phyloP scores from a whole-genome alignment of 2,113 vertebrate genomes.

The Thalassarche chlororhynchos region DNA sequence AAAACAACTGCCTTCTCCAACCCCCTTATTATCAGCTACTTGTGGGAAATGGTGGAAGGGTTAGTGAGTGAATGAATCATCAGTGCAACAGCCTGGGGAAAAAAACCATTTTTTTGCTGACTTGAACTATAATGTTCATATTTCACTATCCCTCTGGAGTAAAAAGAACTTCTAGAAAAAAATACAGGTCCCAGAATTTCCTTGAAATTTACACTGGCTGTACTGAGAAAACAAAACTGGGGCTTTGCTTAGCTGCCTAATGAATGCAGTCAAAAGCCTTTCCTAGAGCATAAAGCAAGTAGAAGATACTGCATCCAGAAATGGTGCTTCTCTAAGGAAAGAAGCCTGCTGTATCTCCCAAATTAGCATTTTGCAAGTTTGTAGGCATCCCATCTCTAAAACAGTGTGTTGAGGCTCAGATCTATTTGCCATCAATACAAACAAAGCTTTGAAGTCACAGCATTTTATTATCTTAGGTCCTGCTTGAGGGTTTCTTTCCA shows the following conservation, averaged over 20 bases:
- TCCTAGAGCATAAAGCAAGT: not conserved
- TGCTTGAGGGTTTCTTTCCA: not conserved
- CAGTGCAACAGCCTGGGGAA: not conserved
- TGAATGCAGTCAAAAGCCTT: not conserved
- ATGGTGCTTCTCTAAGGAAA: not conserved
- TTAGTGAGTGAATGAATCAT: not conserved
- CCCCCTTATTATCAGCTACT: not conserved
- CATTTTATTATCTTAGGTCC: not conserved
- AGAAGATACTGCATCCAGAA: not conserved
- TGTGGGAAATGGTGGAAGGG: not conserved
- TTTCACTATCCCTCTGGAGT: not conserved
- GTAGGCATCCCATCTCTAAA: not conserved
- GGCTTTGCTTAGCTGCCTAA: not conserved
- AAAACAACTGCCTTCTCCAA: not conserved
- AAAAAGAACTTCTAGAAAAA: not conserved
- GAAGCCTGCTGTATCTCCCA: not conserved
- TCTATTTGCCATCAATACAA: not conserved
- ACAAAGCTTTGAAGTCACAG: not conserved
- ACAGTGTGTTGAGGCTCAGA: not conserved
- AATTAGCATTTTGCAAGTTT: not conserved
- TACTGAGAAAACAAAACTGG: not conserved
- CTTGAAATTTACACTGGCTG: not conserved
- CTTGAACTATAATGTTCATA: not conserved
- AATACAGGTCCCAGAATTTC: not conserved
- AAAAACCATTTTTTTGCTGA: not conserved